Evolutionary conservation across 2,113 vertebrate genomes (phyloP).

Genomic region (Phalacrocorax brasilianus): DNA sequence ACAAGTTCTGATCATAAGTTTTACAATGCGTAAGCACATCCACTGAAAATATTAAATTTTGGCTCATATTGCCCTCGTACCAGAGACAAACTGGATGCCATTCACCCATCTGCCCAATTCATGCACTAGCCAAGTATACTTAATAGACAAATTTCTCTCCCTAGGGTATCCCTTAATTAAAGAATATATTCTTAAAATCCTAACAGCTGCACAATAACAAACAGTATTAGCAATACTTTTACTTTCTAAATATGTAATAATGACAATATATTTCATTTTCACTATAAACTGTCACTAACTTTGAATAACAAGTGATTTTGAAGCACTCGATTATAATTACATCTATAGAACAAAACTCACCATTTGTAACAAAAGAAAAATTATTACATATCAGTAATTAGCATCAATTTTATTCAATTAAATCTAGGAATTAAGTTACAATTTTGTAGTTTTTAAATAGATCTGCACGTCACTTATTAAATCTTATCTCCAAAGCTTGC

Average conservation of each 20-base stretch:
- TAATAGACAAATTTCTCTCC: not conserved
- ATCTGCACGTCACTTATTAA: not conserved
- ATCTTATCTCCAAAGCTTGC: not conserved
- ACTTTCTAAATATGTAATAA: not conserved
- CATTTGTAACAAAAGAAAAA: not conserved
- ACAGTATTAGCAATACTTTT: not conserved
- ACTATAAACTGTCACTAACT: not conserved
- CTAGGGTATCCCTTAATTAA: not conserved
- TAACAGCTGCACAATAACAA: not conserved
- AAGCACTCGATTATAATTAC: not conserved
- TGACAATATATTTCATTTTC: not conserved
- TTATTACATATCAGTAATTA: not conserved
- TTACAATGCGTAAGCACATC: not conserved
- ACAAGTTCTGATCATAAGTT: not conserved
- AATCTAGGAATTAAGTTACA: not conserved
- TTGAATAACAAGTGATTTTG: not conserved
- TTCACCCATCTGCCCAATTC: not conserved
- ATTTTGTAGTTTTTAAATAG: not conserved
- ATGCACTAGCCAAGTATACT: not conserved
- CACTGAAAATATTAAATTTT: not conserved
- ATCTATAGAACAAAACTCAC: not conserved
- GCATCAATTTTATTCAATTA: not conserved
- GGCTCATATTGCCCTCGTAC: accelerated
- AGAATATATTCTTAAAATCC: not conserved
- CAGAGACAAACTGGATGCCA: not conserved